Percentiles rank a stretch among this genome's conserved stretches.
Conservation (phyloP, 2,113 vertebrate species). For the Rhynchomys soricoides region DNA sequence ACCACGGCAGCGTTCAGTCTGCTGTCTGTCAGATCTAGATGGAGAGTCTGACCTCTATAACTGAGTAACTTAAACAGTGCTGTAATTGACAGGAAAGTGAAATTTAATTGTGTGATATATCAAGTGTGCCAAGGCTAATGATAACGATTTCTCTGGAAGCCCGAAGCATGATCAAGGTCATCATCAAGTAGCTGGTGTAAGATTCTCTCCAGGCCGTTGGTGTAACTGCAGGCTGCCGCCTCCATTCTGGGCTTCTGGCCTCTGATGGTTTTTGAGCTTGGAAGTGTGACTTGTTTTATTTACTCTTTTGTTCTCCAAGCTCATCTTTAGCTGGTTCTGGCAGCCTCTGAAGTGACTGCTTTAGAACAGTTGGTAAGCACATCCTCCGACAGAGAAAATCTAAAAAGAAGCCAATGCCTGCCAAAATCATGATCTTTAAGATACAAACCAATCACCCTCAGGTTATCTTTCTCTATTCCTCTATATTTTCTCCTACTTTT, state of each 20-base stretch:
- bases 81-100: constrained; percentile 23
- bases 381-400: neutral
- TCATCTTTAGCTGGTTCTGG: constrained; percentile 27
- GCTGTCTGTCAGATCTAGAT: neutral
- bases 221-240: constrained; percentile 25
- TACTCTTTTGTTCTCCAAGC: neutral
- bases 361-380: constrained; percentile 34
- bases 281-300: neutral
- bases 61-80: neutral
- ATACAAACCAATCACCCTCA: constrained; percentile 4
- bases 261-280: constrained; percentile 1
- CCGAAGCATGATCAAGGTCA: neutral
- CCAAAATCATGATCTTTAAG: neutral
- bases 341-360: neutral
- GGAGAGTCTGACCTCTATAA: neutral
- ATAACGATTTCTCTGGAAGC: neutral
- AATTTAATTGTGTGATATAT: constrained; percentile 9
- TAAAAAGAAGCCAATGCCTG: neutral
- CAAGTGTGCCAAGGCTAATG: neutral
- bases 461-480: constrained; percentile 3
- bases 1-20: neutral
- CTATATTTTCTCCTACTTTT: constrained; percentile 24
- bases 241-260: neutral
- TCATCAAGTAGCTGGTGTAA: constrained; percentile 7
- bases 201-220: neutral